phyloP scores from a whole-genome alignment of 1,140 invertebrate species.

The Atopsyche davidsoni region DNA sequence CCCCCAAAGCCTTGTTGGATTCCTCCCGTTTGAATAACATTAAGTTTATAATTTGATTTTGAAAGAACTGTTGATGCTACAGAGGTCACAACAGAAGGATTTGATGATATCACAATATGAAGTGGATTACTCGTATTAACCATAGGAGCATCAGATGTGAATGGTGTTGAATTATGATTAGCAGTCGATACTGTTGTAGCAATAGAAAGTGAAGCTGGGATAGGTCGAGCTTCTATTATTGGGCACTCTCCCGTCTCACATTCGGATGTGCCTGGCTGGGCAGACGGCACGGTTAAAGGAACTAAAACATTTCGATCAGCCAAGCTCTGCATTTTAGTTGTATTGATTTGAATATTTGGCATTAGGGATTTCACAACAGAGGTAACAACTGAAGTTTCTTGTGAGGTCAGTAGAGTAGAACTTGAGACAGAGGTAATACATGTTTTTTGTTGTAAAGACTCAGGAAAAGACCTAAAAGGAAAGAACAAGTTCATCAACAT shows the following conservation, averaged over 20 bases:
- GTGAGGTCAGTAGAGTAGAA: slow-evolving; percentile 1
- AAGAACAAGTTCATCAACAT: no score
- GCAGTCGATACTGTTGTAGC: no score
- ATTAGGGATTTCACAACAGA: slow-evolving; percentile 22
- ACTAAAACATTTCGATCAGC: no score
- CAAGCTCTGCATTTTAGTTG: slow-evolving; percentile 17
- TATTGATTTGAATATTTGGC: slow-evolving; percentile 15
- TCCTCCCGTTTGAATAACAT: not conserved
- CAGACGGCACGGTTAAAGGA: no score
- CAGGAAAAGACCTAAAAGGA: not conserved
- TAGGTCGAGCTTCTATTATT: no score
- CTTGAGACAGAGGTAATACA: slow-evolving; percentile 18
- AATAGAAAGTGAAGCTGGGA: no score
- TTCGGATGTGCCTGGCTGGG: no score
- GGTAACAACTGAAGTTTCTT: slow-evolving; percentile 4
- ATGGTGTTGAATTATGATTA: no score
- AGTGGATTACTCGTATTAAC: not conserved
- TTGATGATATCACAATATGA: not conserved
- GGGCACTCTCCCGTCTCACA: no score
- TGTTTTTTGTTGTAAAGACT: slow-evolving; percentile 6
- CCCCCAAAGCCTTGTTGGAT: not conserved
- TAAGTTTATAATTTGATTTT: no score
- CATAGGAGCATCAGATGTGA: no score
- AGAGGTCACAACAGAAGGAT: slow-evolving; percentile 1
- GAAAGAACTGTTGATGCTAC: not conserved